These are phyloP conservation scores for Nasonia longicornis DNA, from an alignment of 1,140 invertebrate species.

Conservation along the genomic window DNA sequence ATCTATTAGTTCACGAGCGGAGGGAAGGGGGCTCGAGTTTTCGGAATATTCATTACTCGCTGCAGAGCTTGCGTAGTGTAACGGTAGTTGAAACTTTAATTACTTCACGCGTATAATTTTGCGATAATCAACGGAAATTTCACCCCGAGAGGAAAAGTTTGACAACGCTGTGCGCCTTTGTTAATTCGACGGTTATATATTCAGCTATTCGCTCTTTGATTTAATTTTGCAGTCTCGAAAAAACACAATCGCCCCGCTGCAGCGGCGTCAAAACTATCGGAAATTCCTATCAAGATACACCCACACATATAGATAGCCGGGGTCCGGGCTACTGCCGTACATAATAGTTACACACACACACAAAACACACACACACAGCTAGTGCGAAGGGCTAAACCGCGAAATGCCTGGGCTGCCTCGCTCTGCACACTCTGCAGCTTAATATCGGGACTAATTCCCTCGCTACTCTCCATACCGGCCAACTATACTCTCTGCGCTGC, in stretches of 20 bases:
- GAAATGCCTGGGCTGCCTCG: not conserved
- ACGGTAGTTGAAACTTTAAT: not conserved
- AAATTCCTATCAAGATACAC: constrained; percentile 18
- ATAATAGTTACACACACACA: not conserved
- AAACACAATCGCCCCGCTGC: not conserved
- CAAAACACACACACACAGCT: not conserved
- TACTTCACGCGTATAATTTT: not conserved
- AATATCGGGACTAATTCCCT: constrained; percentile 19
- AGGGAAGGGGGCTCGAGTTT: not conserved
- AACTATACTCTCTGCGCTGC: not conserved
- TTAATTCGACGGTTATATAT: too few relatives aligned
- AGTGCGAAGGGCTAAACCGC: not conserved
- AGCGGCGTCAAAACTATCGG: not conserved
- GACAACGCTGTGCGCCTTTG: not conserved
- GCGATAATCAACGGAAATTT: not conserved
- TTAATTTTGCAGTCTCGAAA: too few relatives aligned
- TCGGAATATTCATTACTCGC: not conserved
- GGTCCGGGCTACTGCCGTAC: too few relatives aligned
- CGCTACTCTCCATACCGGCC: not conserved
- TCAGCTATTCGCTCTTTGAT: too few relatives aligned
- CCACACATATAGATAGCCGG: not conserved
- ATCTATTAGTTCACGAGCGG: not conserved
- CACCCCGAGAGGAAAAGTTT: not conserved
- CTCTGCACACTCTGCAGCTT: not conserved
- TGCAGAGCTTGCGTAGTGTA: not conserved